phyloP scores from a whole-genome alignment of 92 coral and sea anemone genomes.

The Porites divaricata region DNA sequence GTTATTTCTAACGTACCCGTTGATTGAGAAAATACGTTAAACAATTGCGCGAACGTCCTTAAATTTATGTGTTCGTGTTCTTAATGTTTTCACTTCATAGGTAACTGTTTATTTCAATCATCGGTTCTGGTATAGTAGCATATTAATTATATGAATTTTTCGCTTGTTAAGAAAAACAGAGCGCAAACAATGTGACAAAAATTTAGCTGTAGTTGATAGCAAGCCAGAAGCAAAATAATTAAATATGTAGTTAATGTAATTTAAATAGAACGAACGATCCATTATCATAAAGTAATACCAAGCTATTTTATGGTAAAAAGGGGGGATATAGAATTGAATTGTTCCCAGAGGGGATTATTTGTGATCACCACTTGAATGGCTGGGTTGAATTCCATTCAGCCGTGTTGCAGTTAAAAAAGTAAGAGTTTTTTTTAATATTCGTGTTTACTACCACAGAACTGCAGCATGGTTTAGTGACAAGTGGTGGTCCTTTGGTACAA shows the following conservation, averaged over 20 bases:
- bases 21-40: too few species aligned
- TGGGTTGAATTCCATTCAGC: not conserved
- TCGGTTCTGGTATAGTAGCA: too few species aligned
- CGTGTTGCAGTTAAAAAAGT: not conserved
- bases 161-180: not conserved
- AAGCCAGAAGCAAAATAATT: not conserved
- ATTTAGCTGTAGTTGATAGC: not conserved
- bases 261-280: constrained; percentile 18
- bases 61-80: too few species aligned
- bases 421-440: not conserved
- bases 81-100: too few species aligned
- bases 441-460: not conserved
- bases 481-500: not conserved
- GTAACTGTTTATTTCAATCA: too few species aligned
- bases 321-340: constrained; percentile 13
- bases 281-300: not conserved
- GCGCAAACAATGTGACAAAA: not conserved
- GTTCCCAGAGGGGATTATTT: constrained; percentile 1
- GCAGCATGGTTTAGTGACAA: not conserved
- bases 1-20: too few species aligned
- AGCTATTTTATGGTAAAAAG: constrained; percentile 21
- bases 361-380: not conserved
- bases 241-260: not conserved
- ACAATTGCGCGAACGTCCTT: too few species aligned
- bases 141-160: too few species aligned